Base-by-base conservation (phyloP, 1,140 invertebrate species). In the Mesaphorura yosii region DNA sequence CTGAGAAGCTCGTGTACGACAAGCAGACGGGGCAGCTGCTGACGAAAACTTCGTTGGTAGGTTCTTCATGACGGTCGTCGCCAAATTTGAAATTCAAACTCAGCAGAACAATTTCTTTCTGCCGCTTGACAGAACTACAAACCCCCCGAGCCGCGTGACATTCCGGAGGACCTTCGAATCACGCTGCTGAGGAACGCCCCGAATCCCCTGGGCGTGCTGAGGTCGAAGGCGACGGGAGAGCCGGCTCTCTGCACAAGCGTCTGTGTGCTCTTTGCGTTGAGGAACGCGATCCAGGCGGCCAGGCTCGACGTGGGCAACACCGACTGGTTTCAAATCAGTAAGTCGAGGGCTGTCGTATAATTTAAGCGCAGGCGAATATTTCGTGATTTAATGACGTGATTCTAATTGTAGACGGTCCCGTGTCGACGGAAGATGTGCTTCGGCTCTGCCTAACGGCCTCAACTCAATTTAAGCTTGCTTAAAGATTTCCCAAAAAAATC, bases 111-210 rank as follows among this genome's bases (percentile, higher is more conserved):
- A 31, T 25, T 51, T 12, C 55, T 26, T 48, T 39, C 28, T 10
- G 48, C 34, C 53, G 64, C 1, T 17, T n/a, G 63, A 2, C 55
- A 78, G 76, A 82, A 77, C 51, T 92, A 90, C 67, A 87, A 88
- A 64, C 76, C 81, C 14, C 86, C 85, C 2, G 79, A 83, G 10
- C 77, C 79, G 1, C 86, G 84, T 66, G 87, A 91, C 65, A 88
- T 91, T 57, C 87, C 87, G 4, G 76, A 82, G 12, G 86, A 91
- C 71, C 83, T 90, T 65, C 75, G 85, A 40, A 72, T 91, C n/a
- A 78, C 78, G 48, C 75, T 92, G 23, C 66, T 78, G 20, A 77
- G 78, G 61, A 83, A 86, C 64, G 72, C 76, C 17, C 71, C 76
- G 12, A 55, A 55, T 34, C 46, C 46, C 10, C 17, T 31, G 15